A percentile compares a stretch with the other conserved stretches of the same genome.
Evolutionary conservation across 1,140 invertebrate species (phyloP).

Genomic region (Oryzaephilus surinamensis): DNA sequence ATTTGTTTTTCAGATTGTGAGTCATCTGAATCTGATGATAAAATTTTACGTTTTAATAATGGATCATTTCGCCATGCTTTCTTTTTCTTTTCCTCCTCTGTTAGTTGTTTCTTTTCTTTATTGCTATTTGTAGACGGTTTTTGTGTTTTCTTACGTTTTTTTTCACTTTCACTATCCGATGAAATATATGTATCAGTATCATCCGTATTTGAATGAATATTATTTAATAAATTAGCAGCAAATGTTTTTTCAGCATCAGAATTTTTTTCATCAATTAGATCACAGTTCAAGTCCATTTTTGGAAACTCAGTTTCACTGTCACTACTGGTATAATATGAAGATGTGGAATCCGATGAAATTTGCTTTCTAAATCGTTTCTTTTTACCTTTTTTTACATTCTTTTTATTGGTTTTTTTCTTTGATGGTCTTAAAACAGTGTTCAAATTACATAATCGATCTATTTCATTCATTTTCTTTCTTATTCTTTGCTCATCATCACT

Average conservation of each 20-base stretch:
- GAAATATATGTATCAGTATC: neutral
- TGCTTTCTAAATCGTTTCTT: neutral
- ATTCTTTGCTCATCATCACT: no score
- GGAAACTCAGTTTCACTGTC: neutral
- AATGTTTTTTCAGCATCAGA: neutral
- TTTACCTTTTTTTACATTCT: neutral
- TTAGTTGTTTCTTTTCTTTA: no score
- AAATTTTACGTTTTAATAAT: neutral
- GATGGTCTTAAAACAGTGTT: neutral
- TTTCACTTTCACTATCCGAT: no score
- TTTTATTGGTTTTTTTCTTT: neutral
- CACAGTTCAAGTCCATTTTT: neutral
- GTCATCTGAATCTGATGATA: neutral
- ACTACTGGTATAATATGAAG: neutral
- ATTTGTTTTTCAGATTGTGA: neutral
- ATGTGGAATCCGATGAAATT: neutral
- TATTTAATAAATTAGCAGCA: neutral
- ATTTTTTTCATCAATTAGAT: neutral
- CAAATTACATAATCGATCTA: constrained; percentile 3
- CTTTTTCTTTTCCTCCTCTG: constrained; percentile 1
- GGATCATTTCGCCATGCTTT: neutral
- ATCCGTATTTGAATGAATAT: neutral
- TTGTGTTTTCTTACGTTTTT: no score
- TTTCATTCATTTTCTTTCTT: no score
- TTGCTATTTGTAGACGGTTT: no score